Conservation (phyloP, 2,888 invertebrate species). For the Spicauda simplicius region DNA sequence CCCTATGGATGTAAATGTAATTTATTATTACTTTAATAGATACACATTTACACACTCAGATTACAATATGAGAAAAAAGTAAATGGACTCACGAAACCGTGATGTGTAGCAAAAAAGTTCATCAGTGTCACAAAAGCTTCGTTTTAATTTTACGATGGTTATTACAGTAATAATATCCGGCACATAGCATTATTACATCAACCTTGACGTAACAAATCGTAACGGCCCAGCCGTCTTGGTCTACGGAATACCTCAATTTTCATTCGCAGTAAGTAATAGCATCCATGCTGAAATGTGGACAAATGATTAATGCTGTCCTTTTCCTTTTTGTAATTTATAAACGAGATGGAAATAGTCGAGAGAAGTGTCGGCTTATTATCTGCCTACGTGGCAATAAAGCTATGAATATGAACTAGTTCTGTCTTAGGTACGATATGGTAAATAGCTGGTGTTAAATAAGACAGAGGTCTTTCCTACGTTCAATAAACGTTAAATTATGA, state of each 20-base stretch:
- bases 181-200: not conserved
- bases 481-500: too few species aligned
- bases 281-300: slow-evolving; percentile 25
- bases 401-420: slow-evolving; percentile 2
- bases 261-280: slow-evolving; percentile 14
- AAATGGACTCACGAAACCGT: too few species aligned
- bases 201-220: slow-evolving; percentile 17
- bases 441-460: slow-evolving; percentile 1
- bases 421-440: not conserved
- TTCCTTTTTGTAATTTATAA: slow-evolving; percentile 18
- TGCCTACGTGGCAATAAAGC: slow-evolving; percentile 10
- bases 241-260: slow-evolving; percentile 24
- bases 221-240: slow-evolving; percentile 3
- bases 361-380: slow-evolving; percentile 7
- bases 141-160: too few species aligned
- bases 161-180: not conserved
- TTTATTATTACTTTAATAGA: too few species aligned
- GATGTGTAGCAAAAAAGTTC: too few species aligned
- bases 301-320: slow-evolving; percentile 26
- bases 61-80: too few species aligned
- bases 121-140: too few species aligned
- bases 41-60: too few species aligned
- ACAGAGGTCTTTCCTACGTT: not conserved
- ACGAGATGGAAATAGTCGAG: slow-evolving; percentile 11
- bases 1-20: too few species aligned